Base-by-base conservation (phyloP, 2,797 vertebrate species). In the Vireo griseus region DNA sequence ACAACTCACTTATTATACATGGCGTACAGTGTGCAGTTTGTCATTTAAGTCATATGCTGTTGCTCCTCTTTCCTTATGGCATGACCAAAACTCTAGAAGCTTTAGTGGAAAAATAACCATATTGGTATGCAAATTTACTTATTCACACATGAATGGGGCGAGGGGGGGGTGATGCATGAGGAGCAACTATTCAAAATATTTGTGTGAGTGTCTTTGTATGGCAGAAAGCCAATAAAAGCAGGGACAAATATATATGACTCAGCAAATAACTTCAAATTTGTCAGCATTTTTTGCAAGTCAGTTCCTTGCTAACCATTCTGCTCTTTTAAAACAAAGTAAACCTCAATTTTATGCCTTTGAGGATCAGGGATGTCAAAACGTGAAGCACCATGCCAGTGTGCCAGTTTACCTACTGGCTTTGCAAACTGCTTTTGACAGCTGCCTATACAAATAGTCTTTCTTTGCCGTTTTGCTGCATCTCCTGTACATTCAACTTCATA, bases 21-120 rank as follows among this genome's bases (percentile, higher is more conserved):
- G 94, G 92, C 44, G 47, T 96, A 94, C 72, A 95, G 91, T 91
- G 94, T 92, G 95, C 90, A 80, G 95, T 95, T 97, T 96, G 96
- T 96, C 94, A 97, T 95, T 96, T 94, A 97, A 95, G 95, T 97
- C 95, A 97, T 96, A 94, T 96, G 96, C 95, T 96, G 94, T 97
- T 97, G 95, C 95, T 97, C 94, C 87, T 95, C 94, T 97, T 97
- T 97, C 95, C 95, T 96, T 97, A 96, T 96, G 95, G 95, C 92
- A 95, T 96, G 95, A 96, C 95, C 94, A 96, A 97, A 97, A 97
- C 96, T 97, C 94, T 96, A 94, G 82, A 94, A 97, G 92, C 96
- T 95, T 94, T 96, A 97, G 92, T 94, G 83, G 85, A 96, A 97
- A 96, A 97, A 96, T 96, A 96, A 94, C 94, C 95, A 96, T 96